Base-by-base conservation (phyloP, 1,140 invertebrate genomes). In the Cydia amplana region DNA sequence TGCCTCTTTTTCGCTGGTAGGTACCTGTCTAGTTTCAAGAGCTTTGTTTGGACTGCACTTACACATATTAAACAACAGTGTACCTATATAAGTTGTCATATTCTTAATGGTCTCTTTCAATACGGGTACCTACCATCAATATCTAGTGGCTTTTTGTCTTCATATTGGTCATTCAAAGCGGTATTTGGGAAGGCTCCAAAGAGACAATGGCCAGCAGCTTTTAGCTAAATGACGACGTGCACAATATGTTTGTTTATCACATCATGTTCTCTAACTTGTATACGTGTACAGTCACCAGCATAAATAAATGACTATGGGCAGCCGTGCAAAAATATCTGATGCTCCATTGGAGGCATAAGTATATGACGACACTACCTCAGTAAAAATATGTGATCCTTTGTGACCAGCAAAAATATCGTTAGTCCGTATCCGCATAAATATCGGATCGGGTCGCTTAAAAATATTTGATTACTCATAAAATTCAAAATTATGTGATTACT, bases 181-280 rank as follows among this genome's bases (percentile, higher is more conserved):
- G 78, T 78, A 82, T 84, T 85, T 84, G 83, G 82, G 80, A 81
- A 82, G 82, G 79, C 81, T 83, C 82, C 82, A 81, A 82, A 80
- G 78, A 82, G 82, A 85, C 82, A 83, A 86, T 83, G 76, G 83
- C 77, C 67, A 74, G 77, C 72, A 72, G 77, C 85, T 85, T 84
- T 86, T 79, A 85, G 77, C 74, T 67, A 85, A 86, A 85, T 85
- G 40, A 32, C 10, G 28, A 74, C 14, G 25, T 7, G 16, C 14
- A 18, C 64, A 36, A 10, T 23, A 60, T 5, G 20, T 60, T 23
- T 23, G 55, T 60, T 55, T 55, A 18, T 49, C 43, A 46, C 43
- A 16, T 46, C 43, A 46, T 46, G 43, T 16, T 12, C 12, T 46
- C 12, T n/a, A 1, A 49, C 12, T 49, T 49, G 46, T 49, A 16